phyloP scores from a whole-genome alignment of 1,140 invertebrate species.

The Trichonephila clavata region DNA sequence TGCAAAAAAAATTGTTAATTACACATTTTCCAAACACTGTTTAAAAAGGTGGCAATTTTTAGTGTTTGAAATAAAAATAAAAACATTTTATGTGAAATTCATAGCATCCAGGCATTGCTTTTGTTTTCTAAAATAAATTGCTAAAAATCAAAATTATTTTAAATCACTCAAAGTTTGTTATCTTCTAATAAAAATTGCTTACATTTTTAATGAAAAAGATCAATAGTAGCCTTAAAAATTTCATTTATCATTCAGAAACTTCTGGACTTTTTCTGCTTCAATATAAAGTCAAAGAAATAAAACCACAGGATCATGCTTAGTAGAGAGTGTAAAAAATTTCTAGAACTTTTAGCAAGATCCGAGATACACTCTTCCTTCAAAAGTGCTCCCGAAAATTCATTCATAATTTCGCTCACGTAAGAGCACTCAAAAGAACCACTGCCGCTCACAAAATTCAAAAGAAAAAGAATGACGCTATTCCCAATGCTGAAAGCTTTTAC shows the following conservation, averaged over 20 bases:
- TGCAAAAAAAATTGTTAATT: too few relatives aligned
- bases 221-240: too few relatives aligned
- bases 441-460: constrained; percentile 39
- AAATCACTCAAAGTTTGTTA: too few relatives aligned
- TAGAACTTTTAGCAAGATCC: constrained; percentile 35
- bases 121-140: too few relatives aligned
- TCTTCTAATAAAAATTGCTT: too few relatives aligned
- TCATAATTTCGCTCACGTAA: constrained; percentile 64
- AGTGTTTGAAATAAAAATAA: too few relatives aligned
- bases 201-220: too few relatives aligned
- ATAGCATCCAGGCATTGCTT: too few relatives aligned
- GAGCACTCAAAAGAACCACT: constrained; percentile 55
- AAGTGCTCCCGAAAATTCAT: constrained; percentile 47
- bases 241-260: neutral
- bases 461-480: constrained; percentile 38
- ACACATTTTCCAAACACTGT: too few relatives aligned
- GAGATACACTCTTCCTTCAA: neutral
- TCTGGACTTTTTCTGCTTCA: neutral
- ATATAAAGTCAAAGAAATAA: neutral
- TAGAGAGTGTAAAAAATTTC: neutral
- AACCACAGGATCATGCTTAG: neutral
- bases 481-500: constrained; percentile 55
- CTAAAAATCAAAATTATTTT: too few relatives aligned
- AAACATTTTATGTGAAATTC: too few relatives aligned
- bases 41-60: too few relatives aligned